Evolutionary conservation across 2,113 vertebrate species (phyloP), one percentile per base, ranked within the genome.

Genomic region (Orientallactaga bullata): DNA sequence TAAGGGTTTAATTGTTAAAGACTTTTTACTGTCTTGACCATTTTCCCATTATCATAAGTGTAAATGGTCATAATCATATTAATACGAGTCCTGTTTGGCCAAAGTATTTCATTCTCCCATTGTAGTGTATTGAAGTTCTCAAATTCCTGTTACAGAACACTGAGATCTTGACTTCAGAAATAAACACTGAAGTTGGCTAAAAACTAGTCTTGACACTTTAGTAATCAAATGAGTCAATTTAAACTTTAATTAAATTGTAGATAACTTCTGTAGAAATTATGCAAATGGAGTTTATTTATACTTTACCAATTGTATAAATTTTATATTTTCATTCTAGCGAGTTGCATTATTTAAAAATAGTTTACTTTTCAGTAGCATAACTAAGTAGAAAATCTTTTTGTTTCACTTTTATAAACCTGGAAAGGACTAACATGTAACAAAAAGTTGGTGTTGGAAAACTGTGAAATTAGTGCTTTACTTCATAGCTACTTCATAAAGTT

Each of bases 401-500:
- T 84, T 94, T 79, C 74, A 37, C 21, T 86, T 85, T 83, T 30
- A 20, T 92, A 66, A 84, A 61, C 65, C 61, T 96, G 92, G 21
- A 85, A 85, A 91, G 68, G 35, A 9, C 79, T 82, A 18, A 30
- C 74, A 60, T 11, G 32, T 20, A 2, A 69, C 21, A 86, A 39
- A 88, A 42, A 83, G 89, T 68, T n/a, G 4, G 2, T 76, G 65
- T 76, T 30, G 71, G 18, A 69, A 78, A 81, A 78, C 8, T 55
- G 2, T 30, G 71, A 42, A 93, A 60, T 39, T 28, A n/a, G 32
- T 87, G 35, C 37, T 88, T 94, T 84, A 79, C 2, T 47, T 88
- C 28, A 60, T 89, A 74, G 28, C 8, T 89, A 28, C 16, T 94
- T 88, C n/a, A 60, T 82, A 32, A 93, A 28, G 32, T 79, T 21